These are phyloP conservation scores for Metalampra italica DNA, from an alignment of 2,888 invertebrate genomes.

Conservation along the genomic window DNA sequence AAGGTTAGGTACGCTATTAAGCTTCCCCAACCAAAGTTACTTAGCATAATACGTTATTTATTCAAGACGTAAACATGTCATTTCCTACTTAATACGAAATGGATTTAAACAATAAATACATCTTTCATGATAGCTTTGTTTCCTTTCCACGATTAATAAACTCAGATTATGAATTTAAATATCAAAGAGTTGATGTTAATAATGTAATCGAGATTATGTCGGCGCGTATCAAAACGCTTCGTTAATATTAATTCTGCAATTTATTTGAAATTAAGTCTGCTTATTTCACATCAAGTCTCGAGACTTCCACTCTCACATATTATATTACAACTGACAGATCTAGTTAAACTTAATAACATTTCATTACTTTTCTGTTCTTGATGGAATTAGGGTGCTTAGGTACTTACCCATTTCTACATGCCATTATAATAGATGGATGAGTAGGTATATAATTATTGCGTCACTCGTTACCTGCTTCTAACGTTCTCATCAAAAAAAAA, in stretches of 20 bases:
- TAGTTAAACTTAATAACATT: too few species aligned
- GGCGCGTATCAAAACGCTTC: slow-evolving; percentile 25
- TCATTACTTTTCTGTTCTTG: not conserved
- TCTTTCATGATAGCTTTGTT: slow-evolving; percentile 15
- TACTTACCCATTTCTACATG: too few species aligned
- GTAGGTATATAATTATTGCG: too few species aligned
- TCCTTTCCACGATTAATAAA: slow-evolving; percentile 18
- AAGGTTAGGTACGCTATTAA: too few species aligned
- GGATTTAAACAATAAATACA: slow-evolving; percentile 14
- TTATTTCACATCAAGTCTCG: slow-evolving; percentile 10
- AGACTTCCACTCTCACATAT: not conserved
- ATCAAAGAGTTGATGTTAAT: slow-evolving; percentile 23
- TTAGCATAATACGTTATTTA: slow-evolving; percentile 8
- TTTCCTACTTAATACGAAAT: slow-evolving; percentile 5
- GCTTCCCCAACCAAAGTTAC: not conserved
- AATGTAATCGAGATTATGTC: slow-evolving; percentile 26
- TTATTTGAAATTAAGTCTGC: slow-evolving; percentile 27
- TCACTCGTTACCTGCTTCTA: too few species aligned
- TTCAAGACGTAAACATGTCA: slow-evolving; percentile 6
- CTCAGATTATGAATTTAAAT: slow-evolving; percentile 19
- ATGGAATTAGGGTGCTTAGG: too few species aligned
- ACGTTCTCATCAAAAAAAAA: too few species aligned
- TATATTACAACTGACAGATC: not conserved
- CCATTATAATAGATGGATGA: too few species aligned
- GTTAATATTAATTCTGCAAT: slow-evolving; percentile 28